Evolutionary conservation across 2,113 vertebrate species (phyloP).

Genomic region (Callopanchax toddi): DNA sequence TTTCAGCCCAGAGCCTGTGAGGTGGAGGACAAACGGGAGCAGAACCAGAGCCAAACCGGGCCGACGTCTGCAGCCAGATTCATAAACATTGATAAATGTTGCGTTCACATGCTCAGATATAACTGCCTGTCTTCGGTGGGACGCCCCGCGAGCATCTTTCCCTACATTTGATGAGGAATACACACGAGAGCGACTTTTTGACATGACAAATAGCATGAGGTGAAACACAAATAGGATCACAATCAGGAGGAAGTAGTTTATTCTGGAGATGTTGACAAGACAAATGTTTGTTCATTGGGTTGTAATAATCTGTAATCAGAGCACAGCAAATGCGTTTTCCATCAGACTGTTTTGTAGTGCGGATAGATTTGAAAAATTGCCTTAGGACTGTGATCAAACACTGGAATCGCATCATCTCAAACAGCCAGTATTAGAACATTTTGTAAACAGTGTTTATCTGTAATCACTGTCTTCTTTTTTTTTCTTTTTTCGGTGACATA

Average conservation of each 20-base stretch:
- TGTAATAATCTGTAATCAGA: conserved; percentile 77
- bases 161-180: conserved; percentile 49
- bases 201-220: conserved; percentile 57
- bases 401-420: conserved; percentile 67
- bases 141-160: conserved; percentile 21
- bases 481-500: conserved; percentile 28
- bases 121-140: conserved; percentile 9
- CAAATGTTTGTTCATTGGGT: conserved; percentile 77
- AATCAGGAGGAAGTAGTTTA: conserved; percentile 63
- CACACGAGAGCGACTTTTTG: conserved; percentile 48
- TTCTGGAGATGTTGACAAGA: conserved; percentile 73
- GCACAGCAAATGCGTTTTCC: conserved; percentile 71
- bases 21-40: conserved; percentile 22
- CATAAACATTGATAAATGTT: conserved; percentile 14
- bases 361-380: conserved; percentile 72
- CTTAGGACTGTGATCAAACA: conserved; percentile 72
- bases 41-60: not conserved
- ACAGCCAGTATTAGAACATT: conserved; percentile 68
- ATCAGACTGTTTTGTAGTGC: conserved; percentile 69
- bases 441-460: conserved; percentile 75
- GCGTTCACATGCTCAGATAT: conserved; percentile 23
- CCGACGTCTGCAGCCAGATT: conserved; percentile 24
- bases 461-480: conserved; percentile 58
- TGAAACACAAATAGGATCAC: conserved; percentile 62
- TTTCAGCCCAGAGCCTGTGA: conserved; percentile 6